Percentiles rank a stretch among this genome's conserved stretches.
Evolutionary conservation across 2,113 vertebrate species (phyloP).

Genomic region (Xyrauchen texanus): DNA sequence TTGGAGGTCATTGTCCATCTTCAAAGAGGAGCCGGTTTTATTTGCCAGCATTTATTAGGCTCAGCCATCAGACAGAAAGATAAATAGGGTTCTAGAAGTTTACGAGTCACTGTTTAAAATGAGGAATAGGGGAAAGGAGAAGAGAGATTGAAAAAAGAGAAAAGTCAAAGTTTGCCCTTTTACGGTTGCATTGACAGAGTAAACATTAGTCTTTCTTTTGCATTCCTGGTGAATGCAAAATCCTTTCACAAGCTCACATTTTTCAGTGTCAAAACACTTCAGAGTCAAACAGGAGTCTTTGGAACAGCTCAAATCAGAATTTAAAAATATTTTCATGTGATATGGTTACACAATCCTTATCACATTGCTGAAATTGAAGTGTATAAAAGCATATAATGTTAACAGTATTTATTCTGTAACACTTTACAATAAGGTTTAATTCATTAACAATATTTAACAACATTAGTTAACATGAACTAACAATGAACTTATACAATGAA

Average conservation of each 20-base stretch:
- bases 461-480: too few relatives aligned
- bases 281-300: not conserved
- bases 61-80: not conserved
- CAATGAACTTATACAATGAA: too few relatives aligned
- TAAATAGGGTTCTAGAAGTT: not conserved
- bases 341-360: too few relatives aligned
- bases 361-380: too few relatives aligned
- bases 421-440: not conserved
- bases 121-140: constrained; percentile 20
- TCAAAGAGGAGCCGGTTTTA: constrained; percentile 65
- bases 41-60: constrained; percentile 61
- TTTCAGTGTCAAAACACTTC: not conserved
- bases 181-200: constrained; percentile 2
- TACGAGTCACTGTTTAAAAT: constrained; percentile 3
- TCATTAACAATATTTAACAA: not conserved
- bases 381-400: not conserved
- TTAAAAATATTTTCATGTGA: not conserved
- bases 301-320: not conserved
- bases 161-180: constrained; percentile 31
- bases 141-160: constrained; percentile 20
- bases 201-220: constrained; percentile 28
- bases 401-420: not conserved
- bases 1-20: constrained; percentile 69
- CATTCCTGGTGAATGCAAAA: constrained; percentile 3
- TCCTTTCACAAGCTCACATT: constrained; percentile 3